phyloP scores from a whole-genome alignment of 2,797 vertebrate species.

The Cynodonichthys magdalenae region DNA sequence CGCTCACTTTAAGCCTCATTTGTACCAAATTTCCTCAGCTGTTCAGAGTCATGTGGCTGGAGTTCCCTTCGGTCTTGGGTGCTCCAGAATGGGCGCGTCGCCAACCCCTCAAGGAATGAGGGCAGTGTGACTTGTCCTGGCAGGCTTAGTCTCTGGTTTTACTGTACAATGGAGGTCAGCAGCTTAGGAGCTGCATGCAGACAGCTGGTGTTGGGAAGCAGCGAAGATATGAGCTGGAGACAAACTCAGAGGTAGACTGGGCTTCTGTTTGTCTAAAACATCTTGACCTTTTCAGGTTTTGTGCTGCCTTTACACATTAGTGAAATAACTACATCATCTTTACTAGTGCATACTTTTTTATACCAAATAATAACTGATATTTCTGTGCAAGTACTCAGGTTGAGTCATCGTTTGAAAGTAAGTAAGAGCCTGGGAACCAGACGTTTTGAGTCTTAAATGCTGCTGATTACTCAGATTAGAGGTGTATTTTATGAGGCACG shows the following conservation, averaged over 20 bases:
- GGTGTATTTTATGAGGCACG: constrained; percentile 5
- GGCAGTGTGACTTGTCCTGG: constrained; percentile 47
- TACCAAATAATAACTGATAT: constrained; percentile 3
- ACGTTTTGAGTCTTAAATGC: constrained; percentile 18
- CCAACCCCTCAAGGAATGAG: constrained; percentile 43
- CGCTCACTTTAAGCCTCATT: constrained; percentile 37
- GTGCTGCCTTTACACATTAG: not conserved
- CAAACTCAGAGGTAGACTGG: not conserved
- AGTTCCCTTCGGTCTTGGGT: constrained; percentile 22
- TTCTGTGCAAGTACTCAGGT: constrained; percentile 5
- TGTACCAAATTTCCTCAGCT: constrained; percentile 42
- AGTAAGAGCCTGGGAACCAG: constrained; percentile 22
- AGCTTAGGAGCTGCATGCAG: constrained; percentile 25
- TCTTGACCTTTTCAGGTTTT: not conserved
- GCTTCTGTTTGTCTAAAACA: not conserved
- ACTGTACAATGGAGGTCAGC: constrained; percentile 39
- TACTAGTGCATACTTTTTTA: not conserved
- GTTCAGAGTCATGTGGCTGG: constrained; percentile 33
- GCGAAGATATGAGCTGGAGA: not conserved
- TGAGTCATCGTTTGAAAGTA: constrained; percentile 25
- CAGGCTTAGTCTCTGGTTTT: constrained; percentile 21
- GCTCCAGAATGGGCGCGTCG: constrained; percentile 14
- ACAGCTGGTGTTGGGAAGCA: not conserved
- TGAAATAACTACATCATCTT: not conserved
- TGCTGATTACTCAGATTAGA: constrained; percentile 19